Evolutionary conservation across 2,113 vertebrate species (phyloP), one percentile per base, ranked within the genome.

Genomic region (Chaetops frenatus): DNA sequence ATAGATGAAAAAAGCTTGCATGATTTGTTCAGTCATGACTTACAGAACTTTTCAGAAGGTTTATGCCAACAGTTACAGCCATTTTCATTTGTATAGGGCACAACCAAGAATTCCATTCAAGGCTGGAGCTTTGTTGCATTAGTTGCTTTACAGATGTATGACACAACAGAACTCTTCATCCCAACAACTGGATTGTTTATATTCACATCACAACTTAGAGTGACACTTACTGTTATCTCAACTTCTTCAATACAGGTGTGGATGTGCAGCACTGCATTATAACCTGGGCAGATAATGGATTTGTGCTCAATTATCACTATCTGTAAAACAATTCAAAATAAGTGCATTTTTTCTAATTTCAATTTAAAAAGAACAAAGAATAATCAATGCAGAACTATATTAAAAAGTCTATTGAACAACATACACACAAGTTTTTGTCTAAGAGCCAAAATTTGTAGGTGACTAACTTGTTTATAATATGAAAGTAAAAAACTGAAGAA

Each of bases 301-400:
- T 99, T 99, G 98, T 99, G 99, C 98, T 99, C 99, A 95, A 99
- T 99, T 97, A 99, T 99, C 97, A 99, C 99, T 95, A 99, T 99
- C 99, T 99, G 97, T 69, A 98, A 97, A 97, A 97, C 22, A 98
- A 95, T 87, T 50, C n/a, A 53, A 89, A 87, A 28, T 22, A 48
- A 69, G 54, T 27, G 40, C 31, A 23, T 85, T 78, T 84, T 96
- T 92, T 66, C 45, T 82, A 17, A 73, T 82, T 80, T 87, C 50
- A 50, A 2, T 91, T 81, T 48, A 53, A n/a, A 83, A 87, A 48
- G 22, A 67, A 20, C 27, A 76, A 8, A 93, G 5, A 81, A 58
- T 66, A 90, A 54, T 48, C 45, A 76, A 86, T 33, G 85, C 51
- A 48, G 60, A 64, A 21, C 29, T 83, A 21, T 15, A 82, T 54